A percentile compares a stretch with the other conserved stretches of the same genome.
Evolutionary conservation across 2,797 vertebrate genomes (phyloP).

Genomic region (Rhinogobio ventralis): DNA sequence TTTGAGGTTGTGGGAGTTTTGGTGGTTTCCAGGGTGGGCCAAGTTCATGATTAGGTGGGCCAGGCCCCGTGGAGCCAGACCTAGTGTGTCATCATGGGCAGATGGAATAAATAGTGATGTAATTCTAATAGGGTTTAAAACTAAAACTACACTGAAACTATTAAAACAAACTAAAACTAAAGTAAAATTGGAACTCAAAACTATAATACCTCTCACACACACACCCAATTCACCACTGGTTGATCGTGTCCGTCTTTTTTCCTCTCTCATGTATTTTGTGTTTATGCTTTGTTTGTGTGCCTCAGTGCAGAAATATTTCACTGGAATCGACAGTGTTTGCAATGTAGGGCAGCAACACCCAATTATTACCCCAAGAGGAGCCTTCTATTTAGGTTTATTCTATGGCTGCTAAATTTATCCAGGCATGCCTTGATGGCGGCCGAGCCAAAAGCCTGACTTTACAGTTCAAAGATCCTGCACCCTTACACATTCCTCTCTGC

Average conservation of each 20-base stretch:
- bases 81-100: slow-evolving; percentile 19
- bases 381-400: slow-evolving; percentile 89
- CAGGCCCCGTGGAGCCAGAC: not conserved
- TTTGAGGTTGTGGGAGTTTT: slow-evolving; percentile 12
- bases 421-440: slow-evolving; percentile 76
- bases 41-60: slow-evolving; percentile 21
- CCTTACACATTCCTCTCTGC: slow-evolving; percentile 71
- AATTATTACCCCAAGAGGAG: slow-evolving; percentile 87
- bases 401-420: slow-evolving; percentile 88
- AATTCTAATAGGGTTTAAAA: not conserved
- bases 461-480: slow-evolving; percentile 67
- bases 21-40: slow-evolving; percentile 19
- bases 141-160: slow-evolving; percentile 9
- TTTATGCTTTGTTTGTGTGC: slow-evolving; percentile 82
- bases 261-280: slow-evolving; percentile 71
- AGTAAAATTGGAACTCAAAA: slow-evolving; percentile 50
- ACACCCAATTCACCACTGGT: slow-evolving; percentile 60
- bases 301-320: slow-evolving; percentile 79
- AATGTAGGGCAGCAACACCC: slow-evolving; percentile 87
- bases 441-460: slow-evolving; percentile 67
- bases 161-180: slow-evolving; percentile 38
- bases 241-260: slow-evolving; percentile 64
- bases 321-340: slow-evolving; percentile 83
- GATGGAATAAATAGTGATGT: slow-evolving; percentile 8
- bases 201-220: slow-evolving; percentile 48